Conservation (phyloP, 2,888 invertebrate genomes). For the Carpatolechia fugitivella region DNA sequence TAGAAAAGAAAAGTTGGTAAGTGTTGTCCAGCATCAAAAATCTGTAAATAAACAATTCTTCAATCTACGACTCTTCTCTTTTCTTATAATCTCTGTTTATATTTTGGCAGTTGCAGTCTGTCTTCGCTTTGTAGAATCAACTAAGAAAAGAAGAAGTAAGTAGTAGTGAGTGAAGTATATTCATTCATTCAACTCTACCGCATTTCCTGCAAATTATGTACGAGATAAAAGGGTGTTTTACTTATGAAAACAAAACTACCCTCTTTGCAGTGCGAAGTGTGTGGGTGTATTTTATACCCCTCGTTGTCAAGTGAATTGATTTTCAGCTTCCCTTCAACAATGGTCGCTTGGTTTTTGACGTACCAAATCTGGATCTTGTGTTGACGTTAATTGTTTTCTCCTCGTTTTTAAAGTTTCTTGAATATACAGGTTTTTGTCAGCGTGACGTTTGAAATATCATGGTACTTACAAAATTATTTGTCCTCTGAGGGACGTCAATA, state of each 20-base stretch:
- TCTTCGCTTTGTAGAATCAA: too few species aligned
- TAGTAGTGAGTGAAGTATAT: too few species aligned
- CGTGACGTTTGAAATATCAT: too few species aligned
- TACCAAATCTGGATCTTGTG: slow-evolving; percentile 23
- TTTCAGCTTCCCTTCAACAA: slow-evolving; percentile 42
- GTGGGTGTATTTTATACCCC: slow-evolving; percentile 29
- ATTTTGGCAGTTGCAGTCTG: too few species aligned
- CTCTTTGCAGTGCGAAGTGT: slow-evolving; percentile 41
- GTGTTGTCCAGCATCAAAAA: too few species aligned
- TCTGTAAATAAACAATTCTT: too few species aligned
- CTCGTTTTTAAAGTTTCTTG: not conserved
- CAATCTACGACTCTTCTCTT: too few species aligned
- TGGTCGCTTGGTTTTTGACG: slow-evolving; percentile 11
- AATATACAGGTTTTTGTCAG: not conserved
- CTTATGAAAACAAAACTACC: slow-evolving; percentile 2
- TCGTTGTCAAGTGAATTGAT: slow-evolving; percentile 54
- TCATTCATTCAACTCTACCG: not conserved
- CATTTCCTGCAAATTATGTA: not conserved
- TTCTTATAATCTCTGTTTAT: too few species aligned
- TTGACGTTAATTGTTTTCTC: slow-evolving; percentile 37
- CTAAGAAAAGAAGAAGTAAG: too few species aligned
- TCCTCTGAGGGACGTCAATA: too few species aligned
- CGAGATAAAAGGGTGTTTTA: not conserved
- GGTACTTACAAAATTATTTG: too few species aligned
- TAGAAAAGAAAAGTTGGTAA: too few species aligned